These are phyloP conservation scores for Boleophthalmus pectinirostris DNA, from an alignment of 2,113 vertebrate species.

Conservation along the genomic window DNA sequence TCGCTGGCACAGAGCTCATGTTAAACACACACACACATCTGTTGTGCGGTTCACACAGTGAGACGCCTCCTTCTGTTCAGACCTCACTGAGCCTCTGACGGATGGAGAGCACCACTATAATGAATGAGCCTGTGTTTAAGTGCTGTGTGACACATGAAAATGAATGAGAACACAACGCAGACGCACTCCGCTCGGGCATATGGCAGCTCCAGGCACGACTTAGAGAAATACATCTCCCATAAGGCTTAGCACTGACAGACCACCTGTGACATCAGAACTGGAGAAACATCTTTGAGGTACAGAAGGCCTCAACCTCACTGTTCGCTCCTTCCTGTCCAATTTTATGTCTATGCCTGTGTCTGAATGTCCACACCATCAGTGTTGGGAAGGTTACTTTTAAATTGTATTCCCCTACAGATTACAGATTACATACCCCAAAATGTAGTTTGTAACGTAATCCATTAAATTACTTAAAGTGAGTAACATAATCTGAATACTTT, in stretches of 20 bases:
- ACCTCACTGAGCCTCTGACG: slow-evolving; percentile 24
- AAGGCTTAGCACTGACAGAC: slow-evolving; percentile 42
- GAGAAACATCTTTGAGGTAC: slow-evolving; percentile 8
- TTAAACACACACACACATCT: slow-evolving; percentile 62
- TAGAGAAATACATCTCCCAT: slow-evolving; percentile 40
- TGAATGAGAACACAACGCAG: slow-evolving; percentile 37
- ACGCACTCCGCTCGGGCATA: slow-evolving; percentile 36
- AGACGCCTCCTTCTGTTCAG: slow-evolving; percentile 68
- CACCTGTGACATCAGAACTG: slow-evolving; percentile 42
- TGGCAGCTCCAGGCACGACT: slow-evolving; percentile 39
- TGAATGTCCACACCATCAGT: too few species aligned
- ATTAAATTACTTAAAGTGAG: too few species aligned
- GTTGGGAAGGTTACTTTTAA: too few species aligned
- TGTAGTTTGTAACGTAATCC: too few species aligned
- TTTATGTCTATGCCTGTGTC: too few species aligned
- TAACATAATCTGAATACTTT: too few species aligned
- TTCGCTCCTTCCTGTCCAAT: too few species aligned
- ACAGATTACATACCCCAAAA: too few species aligned
- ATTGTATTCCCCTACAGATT: too few species aligned
- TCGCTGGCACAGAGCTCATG: not conserved
- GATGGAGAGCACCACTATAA: slow-evolving; percentile 43
- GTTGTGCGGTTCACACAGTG: slow-evolving; percentile 57
- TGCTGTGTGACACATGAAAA: slow-evolving; percentile 67
- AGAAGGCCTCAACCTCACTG: not conserved
- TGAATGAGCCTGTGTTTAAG: slow-evolving; percentile 58